phyloP scores from a whole-genome alignment of 2,113 vertebrate species.

The Tenrec ecaudatus region DNA sequence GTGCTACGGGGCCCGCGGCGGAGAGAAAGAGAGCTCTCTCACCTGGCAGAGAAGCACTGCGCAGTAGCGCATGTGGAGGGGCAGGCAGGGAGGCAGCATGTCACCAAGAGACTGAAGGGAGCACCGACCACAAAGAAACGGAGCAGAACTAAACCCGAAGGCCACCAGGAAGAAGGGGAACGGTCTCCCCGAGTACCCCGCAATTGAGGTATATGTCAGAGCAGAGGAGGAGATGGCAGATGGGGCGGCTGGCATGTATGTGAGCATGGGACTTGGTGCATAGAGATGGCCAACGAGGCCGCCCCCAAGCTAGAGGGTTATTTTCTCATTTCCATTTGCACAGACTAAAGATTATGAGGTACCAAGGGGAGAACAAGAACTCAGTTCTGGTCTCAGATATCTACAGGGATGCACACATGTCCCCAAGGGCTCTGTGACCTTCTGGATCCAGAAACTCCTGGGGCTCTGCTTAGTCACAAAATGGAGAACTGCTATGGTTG shows the following conservation, averaged over 20 bases:
- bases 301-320: neutral
- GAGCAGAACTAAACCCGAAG: neutral
- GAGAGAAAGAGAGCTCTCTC: neutral
- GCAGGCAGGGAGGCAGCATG: too few species aligned
- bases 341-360: neutral
- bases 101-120: neutral
- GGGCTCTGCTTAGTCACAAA: constrained; percentile 21
- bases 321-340: neutral
- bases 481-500: constrained; percentile 49
- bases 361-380: neutral
- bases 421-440: neutral
- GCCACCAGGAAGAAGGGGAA: neutral
- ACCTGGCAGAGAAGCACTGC: neutral
- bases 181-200: neutral
- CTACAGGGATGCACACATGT: constrained; percentile 15
- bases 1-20: neutral
- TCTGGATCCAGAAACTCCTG: neutral
- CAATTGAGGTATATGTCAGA: neutral
- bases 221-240: neutral
- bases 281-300: neutral
- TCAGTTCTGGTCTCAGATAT: neutral
- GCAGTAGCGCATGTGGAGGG: neutral
- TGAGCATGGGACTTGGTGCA: too few species aligned
- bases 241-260: too few species aligned
- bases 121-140: neutral